Conservation (phyloP, 2,113 vertebrate species). For the Cariama cristata region DNA sequence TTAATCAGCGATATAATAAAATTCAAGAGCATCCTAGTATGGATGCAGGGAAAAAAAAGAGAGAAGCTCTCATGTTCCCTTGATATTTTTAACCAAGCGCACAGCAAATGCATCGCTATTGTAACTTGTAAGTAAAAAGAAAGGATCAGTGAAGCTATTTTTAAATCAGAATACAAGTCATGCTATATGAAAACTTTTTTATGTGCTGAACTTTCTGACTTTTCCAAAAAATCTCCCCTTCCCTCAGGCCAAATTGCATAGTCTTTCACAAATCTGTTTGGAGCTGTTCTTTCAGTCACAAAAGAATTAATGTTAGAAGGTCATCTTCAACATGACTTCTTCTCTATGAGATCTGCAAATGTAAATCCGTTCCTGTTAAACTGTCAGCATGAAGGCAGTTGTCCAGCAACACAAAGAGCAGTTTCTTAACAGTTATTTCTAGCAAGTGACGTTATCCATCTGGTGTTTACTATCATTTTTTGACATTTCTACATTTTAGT, state of each 20-base stretch:
- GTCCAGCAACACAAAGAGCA: not conserved
- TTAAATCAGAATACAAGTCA: not conserved
- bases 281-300: not conserved
- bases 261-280: not conserved
- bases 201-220: not conserved
- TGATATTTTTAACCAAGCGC: not conserved
- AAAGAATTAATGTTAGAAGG: not conserved
- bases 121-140: not conserved
- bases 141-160: not conserved
- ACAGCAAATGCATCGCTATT: not conserved
- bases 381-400: not conserved
- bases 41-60: not conserved
- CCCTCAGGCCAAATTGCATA: not conserved
- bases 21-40: not conserved
- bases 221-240: not conserved
- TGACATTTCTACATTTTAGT: not conserved
- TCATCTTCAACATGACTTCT: not conserved
- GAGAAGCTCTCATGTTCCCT: not conserved
- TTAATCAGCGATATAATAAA: not conserved
- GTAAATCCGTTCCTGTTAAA: not conserved
- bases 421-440: not conserved
- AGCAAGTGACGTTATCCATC: not conserved
- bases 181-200: not conserved
- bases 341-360: not conserved
- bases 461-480: not conserved